Percentiles rank a stretch among this genome's conserved stretches.
Evolutionary conservation across 2,113 vertebrate genomes (phyloP).

Genomic region (Mola mola): DNA sequence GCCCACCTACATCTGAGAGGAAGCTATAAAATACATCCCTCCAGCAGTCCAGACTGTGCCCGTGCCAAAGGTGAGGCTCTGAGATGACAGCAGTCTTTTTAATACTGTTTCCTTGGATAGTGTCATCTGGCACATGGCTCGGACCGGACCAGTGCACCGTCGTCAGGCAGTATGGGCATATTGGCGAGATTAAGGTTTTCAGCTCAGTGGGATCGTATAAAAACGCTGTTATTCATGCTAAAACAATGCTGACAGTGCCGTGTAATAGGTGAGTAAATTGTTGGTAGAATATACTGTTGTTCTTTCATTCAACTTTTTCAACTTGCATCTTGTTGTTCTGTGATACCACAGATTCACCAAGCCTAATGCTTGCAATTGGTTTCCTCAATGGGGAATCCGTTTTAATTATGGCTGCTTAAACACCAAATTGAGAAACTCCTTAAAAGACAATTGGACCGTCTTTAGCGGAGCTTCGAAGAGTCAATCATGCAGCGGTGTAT

Average conservation of each 20-base stretch:
- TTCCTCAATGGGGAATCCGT: slow-evolving; percentile 31
- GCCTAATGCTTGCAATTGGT: slow-evolving; percentile 17
- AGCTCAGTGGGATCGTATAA: slow-evolving; percentile 13
- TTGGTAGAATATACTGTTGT: slow-evolving; percentile 13
- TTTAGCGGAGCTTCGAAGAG: no score
- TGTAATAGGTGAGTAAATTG: slow-evolving; percentile 70
- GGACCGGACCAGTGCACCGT: slow-evolving; percentile 27
- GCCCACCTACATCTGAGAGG: slow-evolving; percentile 46
- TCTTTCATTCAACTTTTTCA: not conserved
- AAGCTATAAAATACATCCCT: slow-evolving; percentile 74
- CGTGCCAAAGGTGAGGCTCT: slow-evolving; percentile 63
- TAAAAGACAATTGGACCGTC: slow-evolving; percentile 38
- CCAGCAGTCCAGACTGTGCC: slow-evolving; percentile 29
- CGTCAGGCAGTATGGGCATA: slow-evolving; percentile 5
- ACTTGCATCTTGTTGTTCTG: slow-evolving; percentile 3
- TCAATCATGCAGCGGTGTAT: no score
- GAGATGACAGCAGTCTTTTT: slow-evolving; percentile 77
- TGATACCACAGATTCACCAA: slow-evolving; percentile 5
- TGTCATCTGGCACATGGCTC: slow-evolving; percentile 45
- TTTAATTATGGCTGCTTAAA: slow-evolving; percentile 25
- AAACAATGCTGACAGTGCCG: slow-evolving; percentile 21
- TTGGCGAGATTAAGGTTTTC: slow-evolving; percentile 22
- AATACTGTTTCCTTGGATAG: slow-evolving; percentile 68
- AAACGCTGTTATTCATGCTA: slow-evolving; percentile 29
- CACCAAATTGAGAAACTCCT: slow-evolving; percentile 32